These are phyloP conservation scores for Dicrostonyx torquatus DNA, from an alignment of 2,797 vertebrate genomes.

Conservation along the genomic window DNA sequence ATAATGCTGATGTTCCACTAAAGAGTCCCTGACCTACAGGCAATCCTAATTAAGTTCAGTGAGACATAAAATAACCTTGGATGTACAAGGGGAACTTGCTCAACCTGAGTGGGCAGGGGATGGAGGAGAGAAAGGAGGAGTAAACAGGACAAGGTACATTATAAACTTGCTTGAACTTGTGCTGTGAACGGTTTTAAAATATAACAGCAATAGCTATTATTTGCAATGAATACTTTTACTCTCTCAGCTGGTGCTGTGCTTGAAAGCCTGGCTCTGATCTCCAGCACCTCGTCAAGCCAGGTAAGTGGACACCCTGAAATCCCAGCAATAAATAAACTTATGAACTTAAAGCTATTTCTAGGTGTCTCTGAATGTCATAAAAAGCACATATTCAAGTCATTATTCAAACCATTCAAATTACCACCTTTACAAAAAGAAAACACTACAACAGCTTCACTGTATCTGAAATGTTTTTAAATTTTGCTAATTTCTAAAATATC, in stretches of 20 bases:
- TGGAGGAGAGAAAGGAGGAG: too few species aligned
- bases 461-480: conserved; percentile 35
- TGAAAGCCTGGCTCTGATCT: background rate
- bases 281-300: background rate
- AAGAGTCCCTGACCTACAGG: background rate
- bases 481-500: conserved; percentile 10
- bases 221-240: background rate
- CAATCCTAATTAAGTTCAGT: background rate
- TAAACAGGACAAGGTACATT: background rate
- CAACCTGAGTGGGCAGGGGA: too few species aligned
- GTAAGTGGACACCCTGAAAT: background rate
- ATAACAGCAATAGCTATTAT: background rate
- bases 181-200: too few species aligned
- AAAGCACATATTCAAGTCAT: background rate
- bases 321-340: background rate
- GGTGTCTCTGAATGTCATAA: background rate
- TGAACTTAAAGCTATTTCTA: background rate
- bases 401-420: background rate
- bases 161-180: background rate
- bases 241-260: background rate
- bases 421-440: background rate
- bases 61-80: background rate
- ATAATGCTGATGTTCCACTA: background rate
- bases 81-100: too few species aligned
- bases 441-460: background rate